Evolutionary conservation across 2,797 vertebrate species (phyloP).

Genomic region (Amblyopsis hoosieri): DNA sequence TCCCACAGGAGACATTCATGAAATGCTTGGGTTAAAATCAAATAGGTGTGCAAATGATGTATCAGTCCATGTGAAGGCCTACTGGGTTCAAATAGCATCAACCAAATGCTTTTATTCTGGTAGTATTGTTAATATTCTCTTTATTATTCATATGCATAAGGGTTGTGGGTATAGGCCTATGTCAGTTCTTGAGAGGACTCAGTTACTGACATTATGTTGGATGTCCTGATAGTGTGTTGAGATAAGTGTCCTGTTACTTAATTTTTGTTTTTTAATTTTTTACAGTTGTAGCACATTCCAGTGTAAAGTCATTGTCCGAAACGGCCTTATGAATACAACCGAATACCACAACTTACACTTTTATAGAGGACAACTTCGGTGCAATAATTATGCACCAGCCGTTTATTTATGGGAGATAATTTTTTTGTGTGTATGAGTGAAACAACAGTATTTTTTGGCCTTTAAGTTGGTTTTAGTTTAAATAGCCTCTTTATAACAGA

Average conservation of each 20-base stretch:
- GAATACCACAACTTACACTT: slow-evolving; percentile 36
- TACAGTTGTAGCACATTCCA: slow-evolving; percentile 73
- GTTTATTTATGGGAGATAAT: slow-evolving; percentile 13
- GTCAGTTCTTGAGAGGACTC: slow-evolving; percentile 34
- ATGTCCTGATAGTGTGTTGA: slow-evolving; percentile 31
- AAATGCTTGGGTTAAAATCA: slow-evolving; percentile 1
- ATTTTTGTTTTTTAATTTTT: slow-evolving; percentile 26
- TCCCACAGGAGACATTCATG: neutral
- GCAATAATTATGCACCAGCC: slow-evolving; percentile 45
- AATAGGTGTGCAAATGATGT: slow-evolving; percentile 15
- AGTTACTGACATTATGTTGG: slow-evolving; percentile 23
- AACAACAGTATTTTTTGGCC: slow-evolving; percentile 23
- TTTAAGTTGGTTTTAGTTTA: slow-evolving; percentile 8
- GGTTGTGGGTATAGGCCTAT: slow-evolving; percentile 7
- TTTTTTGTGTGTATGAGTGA: slow-evolving; percentile 1
- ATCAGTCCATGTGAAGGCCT: slow-evolving; percentile 11
- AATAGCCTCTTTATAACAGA: slow-evolving; percentile 12
- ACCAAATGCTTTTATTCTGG: slow-evolving; percentile 48
- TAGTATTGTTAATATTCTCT: slow-evolving; percentile 29
- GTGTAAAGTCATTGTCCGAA: slow-evolving; percentile 53
- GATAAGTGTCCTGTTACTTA: slow-evolving; percentile 26
- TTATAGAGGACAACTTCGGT: slow-evolving; percentile 30
- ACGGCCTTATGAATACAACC: slow-evolving; percentile 68
- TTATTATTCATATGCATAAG: slow-evolving; percentile 28
- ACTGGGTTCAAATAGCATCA: slow-evolving; percentile 15